Conservation (phyloP, 2,888 invertebrate genomes). For the Athalia circularis region DNA sequence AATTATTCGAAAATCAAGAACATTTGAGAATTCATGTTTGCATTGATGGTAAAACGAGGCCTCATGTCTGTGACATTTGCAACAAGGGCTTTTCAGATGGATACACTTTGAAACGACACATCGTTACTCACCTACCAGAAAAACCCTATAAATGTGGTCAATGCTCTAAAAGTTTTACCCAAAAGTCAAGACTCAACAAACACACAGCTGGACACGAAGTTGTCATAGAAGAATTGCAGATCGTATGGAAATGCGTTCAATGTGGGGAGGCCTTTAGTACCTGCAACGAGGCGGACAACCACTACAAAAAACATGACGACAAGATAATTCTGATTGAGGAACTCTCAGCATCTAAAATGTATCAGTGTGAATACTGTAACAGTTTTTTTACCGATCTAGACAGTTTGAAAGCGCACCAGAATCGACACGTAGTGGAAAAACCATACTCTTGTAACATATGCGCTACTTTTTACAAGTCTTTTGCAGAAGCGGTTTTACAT, state of each 20-base stretch:
- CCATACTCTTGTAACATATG: conserved; percentile 75
- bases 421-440: conserved; percentile 72
- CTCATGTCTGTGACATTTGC: conserved; percentile 64
- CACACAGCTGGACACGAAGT: conserved; percentile 61
- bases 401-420: conserved; percentile 73
- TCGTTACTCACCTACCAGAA: conserved; percentile 65
- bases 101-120: conserved; percentile 64
- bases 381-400: conserved; percentile 76
- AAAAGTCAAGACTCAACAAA: conserved; percentile 64
- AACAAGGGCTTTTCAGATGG: conserved; percentile 65
- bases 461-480: conserved; percentile 74
- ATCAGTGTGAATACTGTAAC: conserved; percentile 81
- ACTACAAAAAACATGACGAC: conserved; percentile 58
- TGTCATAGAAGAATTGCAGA: conserved; percentile 60
- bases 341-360: conserved; percentile 65
- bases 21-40: conserved; percentile 60
- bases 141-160: conserved; percentile 64
- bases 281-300: conserved; percentile 58
- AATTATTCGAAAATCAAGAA: conserved; percentile 60
- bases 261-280: conserved; percentile 60
- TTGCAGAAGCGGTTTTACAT: conserved; percentile 76
- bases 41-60: conserved; percentile 62
- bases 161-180: conserved; percentile 65
- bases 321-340: conserved; percentile 60
- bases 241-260: conserved; percentile 62